phyloP scores from a whole-genome alignment of 2,113 vertebrate genomes.

The Pterophyllum scalare region DNA sequence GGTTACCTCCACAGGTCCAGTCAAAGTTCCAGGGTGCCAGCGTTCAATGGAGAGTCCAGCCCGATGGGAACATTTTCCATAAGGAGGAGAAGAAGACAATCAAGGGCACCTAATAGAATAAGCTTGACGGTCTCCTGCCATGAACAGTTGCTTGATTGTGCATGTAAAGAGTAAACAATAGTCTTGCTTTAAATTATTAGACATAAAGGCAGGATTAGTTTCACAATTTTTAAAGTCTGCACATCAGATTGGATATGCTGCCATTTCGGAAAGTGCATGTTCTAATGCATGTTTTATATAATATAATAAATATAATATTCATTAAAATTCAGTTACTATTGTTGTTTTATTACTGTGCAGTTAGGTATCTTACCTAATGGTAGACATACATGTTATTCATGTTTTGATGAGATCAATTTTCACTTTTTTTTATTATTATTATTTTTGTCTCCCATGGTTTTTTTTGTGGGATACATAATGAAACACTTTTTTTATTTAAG shows the following conservation, averaged over 20 bases:
- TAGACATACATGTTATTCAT: not conserved
- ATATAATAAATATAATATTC: not conserved
- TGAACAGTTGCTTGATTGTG: not conserved
- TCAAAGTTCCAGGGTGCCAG: not conserved
- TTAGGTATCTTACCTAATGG: not conserved
- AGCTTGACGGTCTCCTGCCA: not conserved
- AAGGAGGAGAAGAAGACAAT: not conserved
- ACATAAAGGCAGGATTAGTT: not conserved
- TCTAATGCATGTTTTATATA: not conserved
- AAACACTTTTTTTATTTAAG: not conserved
- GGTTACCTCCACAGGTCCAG: conserved; percentile 10
- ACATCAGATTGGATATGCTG: not conserved
- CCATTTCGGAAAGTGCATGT: not conserved
- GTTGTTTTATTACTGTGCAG: not conserved
- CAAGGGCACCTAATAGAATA: not conserved
- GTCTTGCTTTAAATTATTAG: not conserved
- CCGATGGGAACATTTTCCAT: conserved; percentile 27
- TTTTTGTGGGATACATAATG: not conserved
- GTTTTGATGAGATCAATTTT: not conserved
- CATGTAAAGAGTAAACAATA: not conserved
- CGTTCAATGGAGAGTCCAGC: conserved; percentile 29
- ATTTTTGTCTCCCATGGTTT: not conserved
- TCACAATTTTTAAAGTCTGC: not conserved
- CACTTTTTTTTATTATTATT: not conserved
- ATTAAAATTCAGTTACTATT: not conserved